phyloP scores from a whole-genome alignment of 2,113 vertebrate genomes.

The Gymnorhina tibicen region DNA sequence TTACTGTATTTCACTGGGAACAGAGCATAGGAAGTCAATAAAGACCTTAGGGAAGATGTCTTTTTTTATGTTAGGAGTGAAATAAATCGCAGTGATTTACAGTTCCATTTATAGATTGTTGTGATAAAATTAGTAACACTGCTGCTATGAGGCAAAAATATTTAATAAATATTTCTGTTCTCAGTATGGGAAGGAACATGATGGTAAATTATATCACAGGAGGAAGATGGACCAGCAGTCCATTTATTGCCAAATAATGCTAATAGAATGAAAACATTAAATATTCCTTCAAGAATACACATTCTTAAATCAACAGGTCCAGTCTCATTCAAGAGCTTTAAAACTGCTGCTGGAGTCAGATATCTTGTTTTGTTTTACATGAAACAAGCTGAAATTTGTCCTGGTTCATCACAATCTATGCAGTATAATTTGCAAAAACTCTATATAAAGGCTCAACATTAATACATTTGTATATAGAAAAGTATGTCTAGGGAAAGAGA shows the following conservation, averaged over 20 bases:
- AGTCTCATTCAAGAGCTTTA: not conserved
- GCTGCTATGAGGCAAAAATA: constrained; percentile 14
- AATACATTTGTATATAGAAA: not conserved
- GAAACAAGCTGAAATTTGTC: not conserved
- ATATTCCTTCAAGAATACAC: not conserved
- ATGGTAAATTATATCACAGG: not conserved
- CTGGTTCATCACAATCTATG: not conserved
- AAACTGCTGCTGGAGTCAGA: not conserved
- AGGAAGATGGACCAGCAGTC: not conserved
- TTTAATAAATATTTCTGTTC: constrained; percentile 49
- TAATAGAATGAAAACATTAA: not conserved
- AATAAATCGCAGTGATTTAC: constrained; percentile 42
- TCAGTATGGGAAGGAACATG: not conserved
- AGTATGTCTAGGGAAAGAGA: not conserved
- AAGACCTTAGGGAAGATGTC: constrained; percentile 42
- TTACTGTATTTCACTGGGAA: not conserved
- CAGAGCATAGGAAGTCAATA: constrained; percentile 33
- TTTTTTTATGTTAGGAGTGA: constrained; percentile 28
- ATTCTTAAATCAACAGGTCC: not conserved
- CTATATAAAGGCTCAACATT: not conserved
- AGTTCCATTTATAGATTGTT: not conserved
- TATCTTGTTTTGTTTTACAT: not conserved
- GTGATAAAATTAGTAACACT: constrained; percentile 53
- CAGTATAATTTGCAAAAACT: not conserved
- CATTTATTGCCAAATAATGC: not conserved